Conservation (phyloP, 2,113 vertebrate species). For the Smithornis capensis region DNA sequence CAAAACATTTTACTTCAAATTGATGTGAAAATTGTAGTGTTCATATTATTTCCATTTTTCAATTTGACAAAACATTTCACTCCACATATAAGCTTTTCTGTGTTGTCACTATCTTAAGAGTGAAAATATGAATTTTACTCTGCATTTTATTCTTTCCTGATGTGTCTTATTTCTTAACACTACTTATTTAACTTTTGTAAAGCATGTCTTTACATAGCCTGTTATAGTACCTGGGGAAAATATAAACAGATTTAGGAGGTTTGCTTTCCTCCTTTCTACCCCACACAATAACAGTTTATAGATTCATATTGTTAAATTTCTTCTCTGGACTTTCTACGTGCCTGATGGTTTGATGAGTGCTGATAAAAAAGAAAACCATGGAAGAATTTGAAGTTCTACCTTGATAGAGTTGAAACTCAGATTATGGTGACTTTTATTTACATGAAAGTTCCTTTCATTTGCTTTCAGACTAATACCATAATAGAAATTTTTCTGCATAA, state of each 20-base stretch:
- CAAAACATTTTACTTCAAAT: constrained; percentile 68
- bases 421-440: neutral
- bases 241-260: neutral
- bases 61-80: constrained; percentile 64
- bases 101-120: constrained; percentile 51
- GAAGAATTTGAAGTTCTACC: neutral
- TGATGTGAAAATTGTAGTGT: constrained; percentile 67
- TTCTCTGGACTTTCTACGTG: neutral
- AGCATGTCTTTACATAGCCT: neutral
- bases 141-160: constrained; percentile 34
- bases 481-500: neutral
- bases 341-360: neutral
- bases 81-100: constrained; percentile 28
- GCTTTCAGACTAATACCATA: neutral
- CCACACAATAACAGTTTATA: neutral
- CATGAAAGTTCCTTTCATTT: neutral
- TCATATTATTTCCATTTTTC: constrained; percentile 69
- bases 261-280: constrained; percentile 17
- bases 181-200: constrained; percentile 45
- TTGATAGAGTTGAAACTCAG: neutral
- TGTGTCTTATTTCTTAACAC: constrained; percentile 38
- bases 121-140: constrained; percentile 55
- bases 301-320: neutral
- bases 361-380: neutral
- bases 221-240: neutral